A percentile compares a stretch with the other conserved stretches of the same genome.
Evolutionary conservation across 1,140 invertebrate species (phyloP).

Genomic region (Globodera ellingtonae): DNA sequence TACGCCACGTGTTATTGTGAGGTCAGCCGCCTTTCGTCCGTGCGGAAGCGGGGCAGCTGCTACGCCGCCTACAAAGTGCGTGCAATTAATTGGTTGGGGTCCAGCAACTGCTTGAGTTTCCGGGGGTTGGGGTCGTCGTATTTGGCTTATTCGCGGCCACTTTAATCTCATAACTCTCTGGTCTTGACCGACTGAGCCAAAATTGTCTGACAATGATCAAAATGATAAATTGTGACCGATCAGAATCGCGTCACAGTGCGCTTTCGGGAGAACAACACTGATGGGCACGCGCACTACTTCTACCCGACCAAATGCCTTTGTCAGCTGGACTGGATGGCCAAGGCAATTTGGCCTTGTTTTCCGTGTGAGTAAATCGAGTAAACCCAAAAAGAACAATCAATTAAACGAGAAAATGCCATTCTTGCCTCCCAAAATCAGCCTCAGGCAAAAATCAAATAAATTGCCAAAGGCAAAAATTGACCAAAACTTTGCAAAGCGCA

Average conservation of each 20-base stretch:
- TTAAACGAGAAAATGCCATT: background rate
- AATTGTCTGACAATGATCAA: no score
- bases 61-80: constrained; percentile 54
- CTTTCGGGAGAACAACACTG: constrained; percentile 10
- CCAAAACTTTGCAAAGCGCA: constrained; percentile 34
- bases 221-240: constrained; percentile 1
- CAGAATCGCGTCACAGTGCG: constrained; percentile 19
- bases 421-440: background rate
- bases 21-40: constrained; percentile 56
- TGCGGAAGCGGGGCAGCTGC: constrained; percentile 57
- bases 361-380: constrained; percentile 50
- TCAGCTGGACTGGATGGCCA: constrained; percentile 55
- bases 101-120: background rate
- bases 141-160: background rate
- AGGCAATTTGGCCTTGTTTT: constrained; percentile 63
- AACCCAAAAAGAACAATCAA: background rate
- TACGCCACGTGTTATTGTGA: constrained; percentile 64
- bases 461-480: background rate
- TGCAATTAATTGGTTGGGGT: constrained; percentile 38
- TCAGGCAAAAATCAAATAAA: background rate
- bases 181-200: no score
- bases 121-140: background rate
- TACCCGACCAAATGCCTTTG: constrained; percentile 59
- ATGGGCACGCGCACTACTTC: constrained; percentile 49
- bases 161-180: no score